Percentiles rank a stretch among this genome's conserved stretches.
Conservation (phyloP, 2,797 vertebrate species). For the Mormyrus proboscirostris region DNA sequence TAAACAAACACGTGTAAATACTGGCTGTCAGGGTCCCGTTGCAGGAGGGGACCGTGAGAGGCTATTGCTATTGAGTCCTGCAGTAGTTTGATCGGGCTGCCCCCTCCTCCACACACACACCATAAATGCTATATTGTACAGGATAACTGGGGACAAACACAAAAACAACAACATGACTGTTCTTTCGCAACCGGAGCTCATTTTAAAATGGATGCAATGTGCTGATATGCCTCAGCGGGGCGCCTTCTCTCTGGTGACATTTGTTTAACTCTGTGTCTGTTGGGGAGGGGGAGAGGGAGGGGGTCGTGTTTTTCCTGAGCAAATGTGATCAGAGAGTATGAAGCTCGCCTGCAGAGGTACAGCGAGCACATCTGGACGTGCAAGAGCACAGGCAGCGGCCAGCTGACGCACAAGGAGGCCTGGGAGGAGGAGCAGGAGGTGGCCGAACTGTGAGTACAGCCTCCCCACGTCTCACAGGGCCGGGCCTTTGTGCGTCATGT, state of each 20-base stretch:
- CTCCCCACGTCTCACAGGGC: background rate
- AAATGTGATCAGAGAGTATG: slow-evolving; percentile 76
- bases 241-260: background rate
- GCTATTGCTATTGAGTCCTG: background rate
- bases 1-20: background rate
- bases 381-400: slow-evolving; percentile 94
- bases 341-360: slow-evolving; percentile 81
- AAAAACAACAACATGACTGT: background rate
- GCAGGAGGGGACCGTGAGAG: background rate
- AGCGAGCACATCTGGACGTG: slow-evolving; percentile 91
- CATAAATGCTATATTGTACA: background rate
- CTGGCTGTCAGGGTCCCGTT: background rate
- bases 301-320: slow-evolving; percentile 62
- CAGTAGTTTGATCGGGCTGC: background rate
- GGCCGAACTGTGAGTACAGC: slow-evolving; percentile 86
- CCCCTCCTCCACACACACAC: background rate
- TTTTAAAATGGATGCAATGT: background rate
- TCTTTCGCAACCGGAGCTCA: background rate
- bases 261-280: background rate
- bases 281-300: no score
- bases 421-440: slow-evolving; percentile 99
- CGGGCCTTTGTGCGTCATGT: background rate
- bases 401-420: slow-evolving; percentile 95
- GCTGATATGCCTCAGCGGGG: background rate
- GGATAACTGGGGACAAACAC: background rate